A percentile compares a stretch with the other conserved stretches of the same genome.
phyloP scores from a whole-genome alignment of 2,888 invertebrate species.

The Podabrus alpinus region DNA sequence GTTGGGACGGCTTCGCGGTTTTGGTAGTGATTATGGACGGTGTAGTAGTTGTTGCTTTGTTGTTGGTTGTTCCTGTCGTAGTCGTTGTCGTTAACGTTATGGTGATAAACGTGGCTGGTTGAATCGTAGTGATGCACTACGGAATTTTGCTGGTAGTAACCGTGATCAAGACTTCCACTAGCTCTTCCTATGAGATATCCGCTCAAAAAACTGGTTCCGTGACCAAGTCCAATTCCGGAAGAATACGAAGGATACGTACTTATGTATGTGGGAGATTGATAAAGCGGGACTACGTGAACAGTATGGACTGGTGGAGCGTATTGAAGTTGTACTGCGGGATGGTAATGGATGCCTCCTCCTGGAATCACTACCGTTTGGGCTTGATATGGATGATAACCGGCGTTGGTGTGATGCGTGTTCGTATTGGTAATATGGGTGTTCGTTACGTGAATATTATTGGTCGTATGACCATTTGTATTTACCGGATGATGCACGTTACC shows the following conservation, averaged over 20 bases:
- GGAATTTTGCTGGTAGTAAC: not conserved
- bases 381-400: not conserved
- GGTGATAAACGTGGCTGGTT: not conserved
- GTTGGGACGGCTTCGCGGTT: not conserved
- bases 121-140: not conserved
- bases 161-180: not conserved
- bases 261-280: not conserved
- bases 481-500: not conserved
- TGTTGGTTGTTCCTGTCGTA: not conserved
- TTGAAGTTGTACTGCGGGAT: not conserved
- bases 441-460: not conserved
- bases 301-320: not conserved
- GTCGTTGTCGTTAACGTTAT: not conserved
- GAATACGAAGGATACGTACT: not conserved
- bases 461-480: not conserved
- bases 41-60: slow-evolving; percentile 2
- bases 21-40: slow-evolving; percentile 3
- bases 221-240: not conserved
- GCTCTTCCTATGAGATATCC: not conserved
- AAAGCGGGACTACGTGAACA: not conserved
- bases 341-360: not conserved
- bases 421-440: not conserved
- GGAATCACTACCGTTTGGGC: not conserved
- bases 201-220: not conserved
- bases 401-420: not conserved